phyloP scores from a whole-genome alignment of 2,797 vertebrate species.

The Merluccius polli region DNA sequence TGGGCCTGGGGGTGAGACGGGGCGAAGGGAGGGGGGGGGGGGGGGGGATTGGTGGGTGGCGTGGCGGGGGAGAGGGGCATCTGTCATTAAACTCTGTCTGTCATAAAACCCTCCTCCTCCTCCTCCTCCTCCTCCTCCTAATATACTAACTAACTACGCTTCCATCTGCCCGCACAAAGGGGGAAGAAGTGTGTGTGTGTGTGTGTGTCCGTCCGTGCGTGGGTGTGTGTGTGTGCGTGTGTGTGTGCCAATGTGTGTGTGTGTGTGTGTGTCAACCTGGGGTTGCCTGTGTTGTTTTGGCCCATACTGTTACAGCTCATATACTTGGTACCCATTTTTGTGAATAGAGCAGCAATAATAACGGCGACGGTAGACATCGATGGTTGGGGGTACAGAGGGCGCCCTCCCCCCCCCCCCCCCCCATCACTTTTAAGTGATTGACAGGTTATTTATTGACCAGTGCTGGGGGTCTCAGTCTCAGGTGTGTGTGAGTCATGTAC shows the following conservation, averaged over 20 bases:
- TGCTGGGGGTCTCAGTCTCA: no score
- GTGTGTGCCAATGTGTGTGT: no score
- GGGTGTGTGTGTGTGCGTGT: no score
- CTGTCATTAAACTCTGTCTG: slow-evolving; percentile 62
- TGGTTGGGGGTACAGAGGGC: no score
- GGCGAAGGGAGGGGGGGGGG: slow-evolving; percentile 26
- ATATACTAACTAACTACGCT: slow-evolving; percentile 41
- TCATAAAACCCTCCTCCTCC: slow-evolving; percentile 43
- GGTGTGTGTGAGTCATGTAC: no score
- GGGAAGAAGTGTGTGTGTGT: slow-evolving; percentile 3
- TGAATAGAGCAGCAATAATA: no score
- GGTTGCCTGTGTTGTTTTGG: background rate
- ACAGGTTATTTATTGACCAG: no score
- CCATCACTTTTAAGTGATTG: no score
- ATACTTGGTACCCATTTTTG: no score
- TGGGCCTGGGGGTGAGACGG: slow-evolving; percentile 45
- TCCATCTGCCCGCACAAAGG: slow-evolving; percentile 56
- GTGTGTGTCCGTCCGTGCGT: slow-evolving; percentile 4
- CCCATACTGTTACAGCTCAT: no score
- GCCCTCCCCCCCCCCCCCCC: no score
- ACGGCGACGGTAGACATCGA: no score
- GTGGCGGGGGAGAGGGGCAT: slow-evolving; percentile 52
- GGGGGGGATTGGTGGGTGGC: slow-evolving; percentile 11
- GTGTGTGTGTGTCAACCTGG: background rate
- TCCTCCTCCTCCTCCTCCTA: slow-evolving; percentile 41